A percentile compares a stretch with the other conserved stretches of the same genome.
Conservation (phyloP, 2,113 vertebrate species). For the Periophthalmus modestus region DNA sequence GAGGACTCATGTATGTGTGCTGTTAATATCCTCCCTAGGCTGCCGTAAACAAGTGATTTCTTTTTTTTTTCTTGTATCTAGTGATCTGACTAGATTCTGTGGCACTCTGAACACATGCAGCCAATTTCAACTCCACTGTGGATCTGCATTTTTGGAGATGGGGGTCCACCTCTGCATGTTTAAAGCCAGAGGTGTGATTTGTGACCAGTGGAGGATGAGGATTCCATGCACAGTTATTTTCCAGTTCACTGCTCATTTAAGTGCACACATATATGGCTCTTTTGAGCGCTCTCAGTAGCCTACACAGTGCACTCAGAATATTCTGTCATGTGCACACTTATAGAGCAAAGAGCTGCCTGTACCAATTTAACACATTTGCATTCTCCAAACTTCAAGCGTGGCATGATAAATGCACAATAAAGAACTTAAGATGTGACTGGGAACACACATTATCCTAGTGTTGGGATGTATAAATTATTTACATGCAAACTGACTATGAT, state of each 20-base stretch:
- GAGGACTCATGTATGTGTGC: slow-evolving; percentile 23
- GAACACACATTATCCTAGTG: neutral
- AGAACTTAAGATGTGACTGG: neutral
- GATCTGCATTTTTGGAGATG: slow-evolving; percentile 1
- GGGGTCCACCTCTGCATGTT: slow-evolving; percentile 21
- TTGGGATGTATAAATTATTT: neutral
- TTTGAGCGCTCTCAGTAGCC: slow-evolving; percentile 18
- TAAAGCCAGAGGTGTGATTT: slow-evolving; percentile 56
- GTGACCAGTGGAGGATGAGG: slow-evolving; percentile 50
- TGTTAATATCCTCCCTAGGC: slow-evolving; percentile 57
- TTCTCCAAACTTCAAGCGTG: neutral
- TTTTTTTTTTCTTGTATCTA: slow-evolving; percentile 56
- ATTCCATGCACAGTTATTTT: slow-evolving; percentile 49
- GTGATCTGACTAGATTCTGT: slow-evolving; percentile 47
- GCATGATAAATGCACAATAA: neutral
- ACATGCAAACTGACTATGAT: neutral
- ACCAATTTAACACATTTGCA: neutral
- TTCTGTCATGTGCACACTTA: neutral
- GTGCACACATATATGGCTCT: slow-evolving; percentile 21
- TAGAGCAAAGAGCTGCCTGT: neutral
- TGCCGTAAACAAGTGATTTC: slow-evolving; percentile 53
- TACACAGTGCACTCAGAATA: slow-evolving; percentile 6
- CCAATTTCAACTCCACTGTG: slow-evolving; percentile 12
- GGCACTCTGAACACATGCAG: slow-evolving; percentile 27
- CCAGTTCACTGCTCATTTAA: slow-evolving; percentile 44